phyloP scores from a whole-genome alignment of 2,888 invertebrate species.

The Timema cristinae region DNA sequence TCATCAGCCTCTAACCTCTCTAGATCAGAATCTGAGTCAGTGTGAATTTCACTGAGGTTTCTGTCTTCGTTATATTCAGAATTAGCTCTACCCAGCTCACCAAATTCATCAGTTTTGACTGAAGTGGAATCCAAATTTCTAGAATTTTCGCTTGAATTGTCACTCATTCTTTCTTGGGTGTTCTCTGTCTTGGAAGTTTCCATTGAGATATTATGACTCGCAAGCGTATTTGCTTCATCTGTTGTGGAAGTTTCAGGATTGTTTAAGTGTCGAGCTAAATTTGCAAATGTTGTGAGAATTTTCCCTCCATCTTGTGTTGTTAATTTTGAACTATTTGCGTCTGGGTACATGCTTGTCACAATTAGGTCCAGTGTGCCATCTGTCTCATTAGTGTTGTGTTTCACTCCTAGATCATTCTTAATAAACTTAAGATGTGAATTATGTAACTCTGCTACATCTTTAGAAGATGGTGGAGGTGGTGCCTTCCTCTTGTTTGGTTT shows the following conservation, averaged over 20 bases:
- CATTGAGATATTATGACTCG: neutral
- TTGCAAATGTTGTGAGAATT: constrained; percentile 15
- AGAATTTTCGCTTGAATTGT: no score
- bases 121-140: no score
- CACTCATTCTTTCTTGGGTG: neutral
- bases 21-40: constrained; percentile 48
- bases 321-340: no score
- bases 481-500: constrained; percentile 66
- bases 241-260: constrained; percentile 7
- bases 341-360: no score
- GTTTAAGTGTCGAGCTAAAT: constrained; percentile 19
- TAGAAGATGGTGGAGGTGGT: constrained; percentile 60
- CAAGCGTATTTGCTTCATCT: no score
- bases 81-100: no score
- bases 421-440: neutral
- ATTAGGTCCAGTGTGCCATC: no score
- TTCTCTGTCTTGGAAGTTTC: neutral
- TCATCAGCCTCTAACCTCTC: constrained; percentile 21
- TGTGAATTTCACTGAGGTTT: constrained; percentile 29
- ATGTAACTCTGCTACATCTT: constrained; percentile 28
- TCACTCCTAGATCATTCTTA: no score
- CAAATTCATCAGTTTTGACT: no score
- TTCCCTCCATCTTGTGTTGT: neutral
- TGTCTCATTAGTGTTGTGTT: no score
- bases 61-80: no score